Evolutionary conservation across 2,113 vertebrate genomes (phyloP).

Genomic region (Peromyscus maniculatus): DNA sequence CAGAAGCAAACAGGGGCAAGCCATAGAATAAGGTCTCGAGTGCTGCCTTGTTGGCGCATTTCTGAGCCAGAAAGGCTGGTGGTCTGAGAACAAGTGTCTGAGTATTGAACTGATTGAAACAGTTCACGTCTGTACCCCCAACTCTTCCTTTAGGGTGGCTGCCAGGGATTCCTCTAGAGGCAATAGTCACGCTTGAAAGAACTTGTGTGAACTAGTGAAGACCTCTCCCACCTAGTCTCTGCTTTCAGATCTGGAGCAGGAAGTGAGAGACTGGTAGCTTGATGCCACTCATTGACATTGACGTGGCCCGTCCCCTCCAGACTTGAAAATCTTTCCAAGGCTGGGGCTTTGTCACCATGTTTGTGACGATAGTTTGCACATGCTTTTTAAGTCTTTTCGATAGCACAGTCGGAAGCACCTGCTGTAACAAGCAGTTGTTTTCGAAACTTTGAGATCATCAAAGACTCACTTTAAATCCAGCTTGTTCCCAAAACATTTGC

Average conservation of each 20-base stretch:
- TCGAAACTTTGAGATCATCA: background rate
- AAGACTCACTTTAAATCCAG: background rate
- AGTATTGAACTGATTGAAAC: background rate
- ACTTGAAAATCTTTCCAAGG: background rate
- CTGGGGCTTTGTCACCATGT: background rate
- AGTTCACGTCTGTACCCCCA: background rate
- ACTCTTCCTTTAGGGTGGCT: background rate
- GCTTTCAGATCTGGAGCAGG: background rate
- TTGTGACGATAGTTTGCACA: background rate
- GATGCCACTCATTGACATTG: too few species aligned
- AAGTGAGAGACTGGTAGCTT: background rate
- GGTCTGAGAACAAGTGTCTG: background rate
- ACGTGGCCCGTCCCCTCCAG: accelerated
- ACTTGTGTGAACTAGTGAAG: background rate
- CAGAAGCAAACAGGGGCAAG: background rate
- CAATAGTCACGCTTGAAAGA: background rate
- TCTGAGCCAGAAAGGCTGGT: background rate
- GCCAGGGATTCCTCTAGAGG: accelerated
- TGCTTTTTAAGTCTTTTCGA: background rate
- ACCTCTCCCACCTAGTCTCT: accelerated
- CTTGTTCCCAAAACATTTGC: slow-evolving; percentile 8
- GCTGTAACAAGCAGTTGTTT: background rate
- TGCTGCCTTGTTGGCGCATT: background rate
- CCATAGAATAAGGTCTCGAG: accelerated
- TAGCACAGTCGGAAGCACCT: background rate